These are phyloP conservation scores for Drosophila rellima DNA, from an alignment of 2,888 invertebrate species.

Conservation along the genomic window DNA sequence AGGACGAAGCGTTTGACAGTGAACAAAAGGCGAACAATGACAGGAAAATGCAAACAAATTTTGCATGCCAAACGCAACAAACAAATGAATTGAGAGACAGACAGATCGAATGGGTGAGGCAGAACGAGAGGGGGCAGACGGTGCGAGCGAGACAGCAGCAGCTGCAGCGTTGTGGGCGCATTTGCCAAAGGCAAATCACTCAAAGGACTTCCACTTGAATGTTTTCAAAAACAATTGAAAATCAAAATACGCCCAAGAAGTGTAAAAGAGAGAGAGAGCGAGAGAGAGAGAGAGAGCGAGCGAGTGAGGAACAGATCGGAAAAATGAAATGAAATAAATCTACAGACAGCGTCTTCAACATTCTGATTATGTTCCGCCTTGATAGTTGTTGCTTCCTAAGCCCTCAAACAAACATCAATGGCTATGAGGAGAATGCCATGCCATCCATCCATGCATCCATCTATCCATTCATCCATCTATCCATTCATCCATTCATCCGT, in stretches of 20 bases:
- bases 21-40: constrained; percentile 60
- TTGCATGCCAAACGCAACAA: constrained; percentile 73
- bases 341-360: constrained; percentile 11
- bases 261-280: not conserved
- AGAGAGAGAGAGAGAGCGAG: not conserved
- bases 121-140: not conserved
- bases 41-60: constrained; percentile 69
- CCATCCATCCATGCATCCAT: not conserved
- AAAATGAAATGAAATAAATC: constrained; percentile 1
- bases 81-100: constrained; percentile 32
- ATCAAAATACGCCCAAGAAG: constrained; percentile 10
- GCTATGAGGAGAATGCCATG: constrained; percentile 3
- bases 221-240: constrained; percentile 61
- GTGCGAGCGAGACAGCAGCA: constrained; percentile 13
- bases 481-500: not conserved
- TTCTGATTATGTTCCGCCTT: constrained; percentile 15
- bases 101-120: too few relatives aligned
- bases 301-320: not conserved
- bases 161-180: constrained; percentile 10
- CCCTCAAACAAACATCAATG: constrained; percentile 46
- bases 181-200: constrained; percentile 40
- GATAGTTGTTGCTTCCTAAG: constrained; percentile 37
- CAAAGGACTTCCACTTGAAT: constrained; percentile 78
- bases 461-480: not conserved
- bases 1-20: constrained; percentile 46